Base-by-base conservation (phyloP, 1,140 invertebrate genomes). In the Listronotus oregonensis region DNA sequence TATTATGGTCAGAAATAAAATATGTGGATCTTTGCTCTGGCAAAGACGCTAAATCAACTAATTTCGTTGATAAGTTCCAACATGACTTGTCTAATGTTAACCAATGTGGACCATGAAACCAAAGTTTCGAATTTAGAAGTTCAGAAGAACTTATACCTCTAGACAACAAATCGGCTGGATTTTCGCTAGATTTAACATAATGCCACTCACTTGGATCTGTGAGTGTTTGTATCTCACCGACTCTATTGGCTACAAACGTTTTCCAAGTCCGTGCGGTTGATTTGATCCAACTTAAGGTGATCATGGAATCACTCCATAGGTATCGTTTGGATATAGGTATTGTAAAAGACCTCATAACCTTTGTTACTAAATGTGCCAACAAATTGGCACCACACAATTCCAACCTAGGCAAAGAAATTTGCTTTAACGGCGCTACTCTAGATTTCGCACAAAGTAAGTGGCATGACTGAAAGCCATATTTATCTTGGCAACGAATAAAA, bases 341-440 rank as follows among this genome's bases (percentile, higher is more conserved):
- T 9, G 55, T 47, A 14, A 64, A 6, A n/a, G 39, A 34, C 8
- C 34, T 32, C 8, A 39, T 6, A 9, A 54, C 67, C 44, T 46
- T 69, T 18, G 18, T 59, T 50, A 34, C 37, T 3, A 72, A 50
- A 27, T 27, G 37, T 21, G 72, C 68, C 2, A 75, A 67, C 17
- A 82, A 40, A 27, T 75, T 18, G 2, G 80, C 79, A 15, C 67
- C 82, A 42, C 72, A 78, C 1, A 84, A 67, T 73, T 84, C 83
- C 27, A 83, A 63, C 43, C 68, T 12, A 6, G 84, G 82, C 21
- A 85, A 73, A n/a, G 79, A 77, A 1, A 68, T 49, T 11, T 54
- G 60, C 71, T 82, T 81, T 2, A 81, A 50, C 32, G 81, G 82
- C 42, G 81, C 76, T 6, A 83, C 80, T 57, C 77, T 69, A 43